These are phyloP conservation scores for Physella acuta DNA, from an alignment of 1,140 invertebrate species.

Conservation along the genomic window DNA sequence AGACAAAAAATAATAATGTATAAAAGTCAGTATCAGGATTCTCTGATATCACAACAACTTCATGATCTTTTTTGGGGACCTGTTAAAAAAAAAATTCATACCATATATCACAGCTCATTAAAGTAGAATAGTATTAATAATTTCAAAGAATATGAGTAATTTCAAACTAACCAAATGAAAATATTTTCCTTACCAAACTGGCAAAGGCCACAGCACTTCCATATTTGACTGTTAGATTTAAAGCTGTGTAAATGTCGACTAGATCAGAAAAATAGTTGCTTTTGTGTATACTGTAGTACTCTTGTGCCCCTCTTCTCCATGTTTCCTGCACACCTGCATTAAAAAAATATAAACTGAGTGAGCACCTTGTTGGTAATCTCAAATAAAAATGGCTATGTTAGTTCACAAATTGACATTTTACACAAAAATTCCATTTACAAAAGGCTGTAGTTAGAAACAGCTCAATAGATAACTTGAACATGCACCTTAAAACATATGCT, in stretches of 20 bases:
- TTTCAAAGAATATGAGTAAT: background rate
- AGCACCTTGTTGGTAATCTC: no score
- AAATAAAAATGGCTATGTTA: no score
- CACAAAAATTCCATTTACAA: no score
- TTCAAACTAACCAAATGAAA: background rate
- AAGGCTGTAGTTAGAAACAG: no score
- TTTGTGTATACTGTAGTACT: constrained; percentile 31
- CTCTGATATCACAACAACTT: constrained; percentile 59
- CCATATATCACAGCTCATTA: no score
- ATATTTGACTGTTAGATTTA: constrained; percentile 56
- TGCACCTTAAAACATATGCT: no score
- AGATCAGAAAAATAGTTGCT: constrained; percentile 59
- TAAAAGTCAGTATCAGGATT: constrained; percentile 54
- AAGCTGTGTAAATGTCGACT: constrained; percentile 53
- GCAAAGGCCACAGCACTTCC: constrained; percentile 57
- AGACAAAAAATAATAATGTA: constrained; percentile 55
- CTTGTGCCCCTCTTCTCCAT: constrained; percentile 50
- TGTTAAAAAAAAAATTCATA: constrained; percentile 35
- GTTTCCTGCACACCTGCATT: constrained; percentile 48
- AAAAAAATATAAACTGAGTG: no score
- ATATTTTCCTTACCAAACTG: constrained; percentile 51
- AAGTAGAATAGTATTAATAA: no score
- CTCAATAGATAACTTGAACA: no score
- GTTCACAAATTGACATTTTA: no score
- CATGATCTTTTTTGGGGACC: constrained; percentile 61